Conservation (phyloP, 2,113 vertebrate species). For the Microcebus murinus region DNA sequence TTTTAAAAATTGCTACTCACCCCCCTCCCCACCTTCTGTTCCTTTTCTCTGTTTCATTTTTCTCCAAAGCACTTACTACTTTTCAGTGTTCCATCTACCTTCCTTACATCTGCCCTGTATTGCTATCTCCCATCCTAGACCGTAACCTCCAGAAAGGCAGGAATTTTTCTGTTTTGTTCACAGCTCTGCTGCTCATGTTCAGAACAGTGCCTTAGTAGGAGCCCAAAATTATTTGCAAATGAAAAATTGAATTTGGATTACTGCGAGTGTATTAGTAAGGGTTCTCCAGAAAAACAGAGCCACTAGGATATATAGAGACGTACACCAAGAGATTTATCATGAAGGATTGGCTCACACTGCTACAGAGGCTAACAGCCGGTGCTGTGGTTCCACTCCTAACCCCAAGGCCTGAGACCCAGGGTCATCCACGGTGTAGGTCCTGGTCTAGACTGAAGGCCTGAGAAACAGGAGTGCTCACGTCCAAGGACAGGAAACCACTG, state of each 20-base stretch:
- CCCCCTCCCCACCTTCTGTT: not conserved
- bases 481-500: not conserved
- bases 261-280: not conserved
- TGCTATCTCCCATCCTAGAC: not conserved
- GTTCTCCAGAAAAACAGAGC: not conserved
- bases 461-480: not conserved
- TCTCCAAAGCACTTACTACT: not conserved
- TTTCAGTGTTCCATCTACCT: fast-evolving
- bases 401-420: too few relatives aligned
- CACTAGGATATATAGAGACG: too few relatives aligned
- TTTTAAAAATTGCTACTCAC: not conserved
- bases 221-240: not conserved
- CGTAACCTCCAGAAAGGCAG: not conserved
- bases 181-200: not conserved
- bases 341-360: not conserved
- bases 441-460: not conserved
- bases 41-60: not conserved
- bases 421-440: not conserved
- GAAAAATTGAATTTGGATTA: not conserved
- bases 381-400: too few relatives aligned
- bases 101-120: not conserved
- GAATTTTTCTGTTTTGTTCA: not conserved
- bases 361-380: not conserved
- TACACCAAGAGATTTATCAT: not conserved
- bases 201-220: fast-evolving